Evolutionary conservation across 2,797 vertebrate species (phyloP), one percentile per base, ranked within the genome.

Genomic region (Vultur gryphus): DNA sequence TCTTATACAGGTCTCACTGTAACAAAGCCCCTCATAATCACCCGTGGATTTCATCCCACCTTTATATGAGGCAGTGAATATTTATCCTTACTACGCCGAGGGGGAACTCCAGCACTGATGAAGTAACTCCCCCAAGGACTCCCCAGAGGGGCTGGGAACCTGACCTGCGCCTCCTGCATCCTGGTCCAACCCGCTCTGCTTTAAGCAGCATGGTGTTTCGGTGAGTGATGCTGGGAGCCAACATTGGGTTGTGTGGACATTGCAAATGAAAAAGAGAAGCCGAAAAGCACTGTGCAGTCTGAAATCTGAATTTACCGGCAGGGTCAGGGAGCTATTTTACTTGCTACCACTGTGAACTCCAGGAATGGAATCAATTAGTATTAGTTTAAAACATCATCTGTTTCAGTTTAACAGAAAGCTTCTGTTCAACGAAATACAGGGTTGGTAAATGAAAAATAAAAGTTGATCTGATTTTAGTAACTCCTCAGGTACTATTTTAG

Each of bases 291-390:
- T 16, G 76, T 78, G 12, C 52, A 61, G 80, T 57, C 95, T 87
- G 95, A 96, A 93, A 94, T 87, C 90, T 92, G 87, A 90, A 95
- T 96, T 91, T 97, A 93, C 79, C 54, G 26, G 87, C 94, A 94
- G 85, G 97, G 95, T 97, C 97, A 95, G 41, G 95, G 95, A 97
- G 97, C 86, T 96, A 81, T 97, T 95, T 96, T 95, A 96, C 94
- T 97, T 97, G 96, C 95, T 97, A 97, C 94, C 48, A 90, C 97
- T 98, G 92, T 97, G 97, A 97, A 98, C 96, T 97, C 93, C 87
- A 94, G 95, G 97, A 94, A 98, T 98, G 98, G 98, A 98, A 98
- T 97, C 98, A 98, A 98, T 98, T 98, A 98, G 96, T 97, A 97
- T 98, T 98, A 98, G 97, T 98, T 97, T 98, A 97, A 95, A 98